phyloP scores from a whole-genome alignment of 2,797 vertebrate genomes.

The Phylloscopus collybita region DNA sequence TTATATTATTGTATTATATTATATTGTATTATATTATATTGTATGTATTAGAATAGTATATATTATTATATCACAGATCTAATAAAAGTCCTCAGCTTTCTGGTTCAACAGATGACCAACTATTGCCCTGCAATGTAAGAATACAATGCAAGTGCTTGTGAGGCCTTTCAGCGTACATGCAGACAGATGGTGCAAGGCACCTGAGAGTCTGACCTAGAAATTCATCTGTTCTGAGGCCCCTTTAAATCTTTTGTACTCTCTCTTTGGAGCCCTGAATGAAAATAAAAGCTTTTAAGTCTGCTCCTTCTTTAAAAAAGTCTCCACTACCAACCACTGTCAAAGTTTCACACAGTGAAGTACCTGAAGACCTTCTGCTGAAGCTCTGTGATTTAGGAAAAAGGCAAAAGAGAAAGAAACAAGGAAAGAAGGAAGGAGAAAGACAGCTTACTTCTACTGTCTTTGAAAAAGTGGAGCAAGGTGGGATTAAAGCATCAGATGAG shows the following conservation, averaged over 20 bases:
- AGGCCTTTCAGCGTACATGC: not conserved
- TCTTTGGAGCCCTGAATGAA: not conserved
- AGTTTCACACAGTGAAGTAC: not conserved
- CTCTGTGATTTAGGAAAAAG: not conserved
- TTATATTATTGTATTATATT: not conserved
- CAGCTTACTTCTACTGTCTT: not conserved
- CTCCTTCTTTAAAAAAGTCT: not conserved
- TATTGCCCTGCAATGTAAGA: not conserved
- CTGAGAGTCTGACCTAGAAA: not conserved
- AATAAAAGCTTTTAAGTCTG: not conserved
- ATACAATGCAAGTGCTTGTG: not conserved
- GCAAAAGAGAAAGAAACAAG: not conserved
- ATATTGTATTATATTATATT: not conserved
- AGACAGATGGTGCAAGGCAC: not conserved
- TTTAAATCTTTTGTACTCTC: not conserved
- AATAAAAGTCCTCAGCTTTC: not conserved
- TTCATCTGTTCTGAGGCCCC: not conserved
- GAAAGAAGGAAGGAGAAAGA: not conserved
- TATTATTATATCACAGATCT: not conserved
- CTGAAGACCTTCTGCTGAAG: not conserved
- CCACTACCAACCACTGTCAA: not conserved
- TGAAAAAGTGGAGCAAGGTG: not conserved
- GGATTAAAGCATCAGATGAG: not conserved
- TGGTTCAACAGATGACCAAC: not conserved
- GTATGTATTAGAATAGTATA: not conserved